phyloP scores from a whole-genome alignment of 2,888 invertebrate genomes.

The Eueremaeus valkanovi region DNA sequence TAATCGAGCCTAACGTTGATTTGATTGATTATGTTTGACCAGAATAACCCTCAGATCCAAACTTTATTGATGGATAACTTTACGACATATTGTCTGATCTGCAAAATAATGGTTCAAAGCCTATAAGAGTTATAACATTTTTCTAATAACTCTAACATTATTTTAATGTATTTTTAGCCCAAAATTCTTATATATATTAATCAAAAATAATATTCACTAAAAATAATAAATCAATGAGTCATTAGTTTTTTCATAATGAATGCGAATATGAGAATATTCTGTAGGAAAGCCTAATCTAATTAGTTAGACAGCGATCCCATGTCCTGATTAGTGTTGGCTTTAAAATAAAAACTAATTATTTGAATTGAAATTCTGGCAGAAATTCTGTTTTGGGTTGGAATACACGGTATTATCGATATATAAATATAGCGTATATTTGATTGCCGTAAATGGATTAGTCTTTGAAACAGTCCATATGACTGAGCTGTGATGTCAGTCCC shows the following conservation, averaged over 20 bases:
- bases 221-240: background rate
- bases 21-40: constrained; percentile 13
- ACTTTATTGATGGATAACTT: background rate
- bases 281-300: too few relatives aligned
- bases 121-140: too few relatives aligned
- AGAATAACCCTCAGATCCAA: constrained; percentile 1
- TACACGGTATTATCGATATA: background rate
- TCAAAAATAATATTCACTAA: too few relatives aligned
- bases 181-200: too few relatives aligned
- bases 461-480: constrained; percentile 3
- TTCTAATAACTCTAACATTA: background rate
- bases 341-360: background rate
- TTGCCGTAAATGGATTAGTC: background rate
- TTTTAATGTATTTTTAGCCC: too few relatives aligned
- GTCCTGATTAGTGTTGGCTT: background rate
- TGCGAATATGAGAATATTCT: too few relatives aligned
- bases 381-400: background rate
- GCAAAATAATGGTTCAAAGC: too few relatives aligned
- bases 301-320: too few relatives aligned
- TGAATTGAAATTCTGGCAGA: background rate
- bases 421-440: background rate
- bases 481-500: background rate
- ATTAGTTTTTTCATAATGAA: background rate
- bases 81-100: background rate
- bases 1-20: constrained; percentile 6